These are phyloP conservation scores for Cossypha niveicapilla DNA, from an alignment of 2,797 vertebrate genomes.

Conservation along the genomic window DNA sequence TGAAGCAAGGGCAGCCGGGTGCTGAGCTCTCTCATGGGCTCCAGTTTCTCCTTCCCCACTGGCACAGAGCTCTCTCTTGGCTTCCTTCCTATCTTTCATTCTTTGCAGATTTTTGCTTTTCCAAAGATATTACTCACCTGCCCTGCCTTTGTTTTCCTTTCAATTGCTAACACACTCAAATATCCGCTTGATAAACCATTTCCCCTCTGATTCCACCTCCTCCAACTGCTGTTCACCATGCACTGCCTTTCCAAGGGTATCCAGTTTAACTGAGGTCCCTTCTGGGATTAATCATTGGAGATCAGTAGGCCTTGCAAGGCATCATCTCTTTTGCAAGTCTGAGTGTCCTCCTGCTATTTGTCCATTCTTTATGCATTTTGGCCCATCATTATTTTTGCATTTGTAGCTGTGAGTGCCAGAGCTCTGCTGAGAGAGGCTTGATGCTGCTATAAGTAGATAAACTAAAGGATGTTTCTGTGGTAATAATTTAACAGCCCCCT, in stretches of 20 bases:
- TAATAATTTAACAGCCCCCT: neutral
- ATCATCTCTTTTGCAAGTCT: neutral
- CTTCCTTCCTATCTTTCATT: neutral
- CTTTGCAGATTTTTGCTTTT: neutral
- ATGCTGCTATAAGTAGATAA: neutral
- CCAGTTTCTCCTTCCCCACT: neutral
- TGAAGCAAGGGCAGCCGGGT: fast-evolving
- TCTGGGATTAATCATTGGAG: neutral
- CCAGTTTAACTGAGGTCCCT: neutral
- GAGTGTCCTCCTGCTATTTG: neutral
- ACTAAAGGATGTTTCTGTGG: neutral
- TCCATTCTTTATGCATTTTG: neutral
- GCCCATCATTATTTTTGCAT: neutral
- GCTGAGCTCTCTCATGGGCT: neutral
- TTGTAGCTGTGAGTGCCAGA: neutral
- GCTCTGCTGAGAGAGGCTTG: neutral
- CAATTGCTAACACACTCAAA: neutral
- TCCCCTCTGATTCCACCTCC: neutral
- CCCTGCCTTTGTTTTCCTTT: conserved; percentile 48
- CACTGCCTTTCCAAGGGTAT: neutral
- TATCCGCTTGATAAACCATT: neutral
- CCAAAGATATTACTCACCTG: conserved; percentile 23
- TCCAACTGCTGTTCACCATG: neutral
- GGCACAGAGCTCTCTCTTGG: neutral
- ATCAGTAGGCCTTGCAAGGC: neutral